phyloP scores from a whole-genome alignment of 2,113 vertebrate species.

The Tyto alba region DNA sequence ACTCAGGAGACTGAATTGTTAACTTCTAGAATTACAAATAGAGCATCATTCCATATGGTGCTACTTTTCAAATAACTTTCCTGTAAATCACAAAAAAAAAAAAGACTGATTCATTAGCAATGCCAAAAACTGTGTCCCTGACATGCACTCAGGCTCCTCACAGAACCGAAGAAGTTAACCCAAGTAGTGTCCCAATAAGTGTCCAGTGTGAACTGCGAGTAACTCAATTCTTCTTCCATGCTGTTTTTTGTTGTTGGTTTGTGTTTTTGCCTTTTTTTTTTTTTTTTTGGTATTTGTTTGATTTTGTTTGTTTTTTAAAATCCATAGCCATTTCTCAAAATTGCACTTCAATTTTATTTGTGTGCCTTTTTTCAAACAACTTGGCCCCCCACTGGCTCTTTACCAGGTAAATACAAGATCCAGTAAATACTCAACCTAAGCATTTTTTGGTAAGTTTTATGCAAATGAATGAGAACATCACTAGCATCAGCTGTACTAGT shows the following conservation, averaged over 20 bases:
- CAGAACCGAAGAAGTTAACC: not conserved
- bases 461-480: not conserved
- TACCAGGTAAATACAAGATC: not conserved
- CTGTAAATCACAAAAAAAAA: not conserved
- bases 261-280: fast-evolving
- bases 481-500: not conserved
- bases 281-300: no score
- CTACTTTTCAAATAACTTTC: not conserved
- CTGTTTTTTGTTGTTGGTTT: no score
- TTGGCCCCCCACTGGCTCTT: not conserved
- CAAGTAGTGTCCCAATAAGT: no score
- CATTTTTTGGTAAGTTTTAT: not conserved
- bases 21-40: slow-evolving; percentile 46
- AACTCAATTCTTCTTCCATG: not conserved
- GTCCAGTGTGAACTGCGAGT: not conserved
- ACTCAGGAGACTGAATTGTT: not conserved
- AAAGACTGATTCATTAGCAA: not conserved
- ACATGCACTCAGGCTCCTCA: not conserved
- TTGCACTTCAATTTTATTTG: not conserved
- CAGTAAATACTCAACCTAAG: not conserved
- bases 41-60: not conserved
- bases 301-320: no score
- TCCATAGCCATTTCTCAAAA: not conserved
- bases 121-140: not conserved
- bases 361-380: not conserved